These are phyloP conservation scores for Anguilla anguilla DNA, from an alignment of 2,797 vertebrate genomes.

Conservation along the genomic window DNA sequence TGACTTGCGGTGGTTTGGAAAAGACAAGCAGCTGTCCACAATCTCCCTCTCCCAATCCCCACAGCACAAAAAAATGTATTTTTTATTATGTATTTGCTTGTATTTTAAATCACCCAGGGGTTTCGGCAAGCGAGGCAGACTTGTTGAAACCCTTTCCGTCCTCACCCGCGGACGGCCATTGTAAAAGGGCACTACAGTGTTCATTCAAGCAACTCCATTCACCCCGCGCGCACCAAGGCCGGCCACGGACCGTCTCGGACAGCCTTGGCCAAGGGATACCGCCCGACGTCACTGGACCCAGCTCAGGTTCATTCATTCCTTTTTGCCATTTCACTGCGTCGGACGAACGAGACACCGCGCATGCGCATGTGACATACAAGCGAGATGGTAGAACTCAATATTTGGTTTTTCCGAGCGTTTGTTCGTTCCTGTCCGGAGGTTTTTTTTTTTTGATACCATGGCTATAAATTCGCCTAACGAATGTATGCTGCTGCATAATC, in stretches of 20 bases:
- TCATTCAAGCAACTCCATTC: background rate
- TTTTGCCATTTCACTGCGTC: background rate
- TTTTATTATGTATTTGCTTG: too few species aligned
- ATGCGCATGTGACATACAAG: background rate
- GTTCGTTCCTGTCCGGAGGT: too few species aligned
- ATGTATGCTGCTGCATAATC: background rate
- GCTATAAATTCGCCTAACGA: background rate
- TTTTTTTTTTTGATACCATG: background rate
- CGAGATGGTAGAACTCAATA: background rate
- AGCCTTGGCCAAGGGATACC: constrained; percentile 6
- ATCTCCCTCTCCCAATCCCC: too few species aligned
- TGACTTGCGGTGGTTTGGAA: too few species aligned
- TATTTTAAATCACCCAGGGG: too few species aligned
- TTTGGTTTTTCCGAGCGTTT: background rate
- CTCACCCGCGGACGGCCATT: background rate
- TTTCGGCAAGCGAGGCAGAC: background rate
- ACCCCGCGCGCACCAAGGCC: background rate
- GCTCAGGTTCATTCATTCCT: background rate
- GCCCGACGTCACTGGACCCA: background rate
- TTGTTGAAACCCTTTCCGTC: background rate
- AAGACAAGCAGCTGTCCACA: too few species aligned
- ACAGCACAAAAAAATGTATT: too few species aligned
- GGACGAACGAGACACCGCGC: background rate
- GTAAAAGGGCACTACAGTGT: background rate
- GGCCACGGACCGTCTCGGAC: background rate